A percentile compares a stretch with the other conserved stretches of the same genome.
Evolutionary conservation across 1,140 invertebrate genomes (phyloP).

Genomic region (Cephus cinctus): DNA sequence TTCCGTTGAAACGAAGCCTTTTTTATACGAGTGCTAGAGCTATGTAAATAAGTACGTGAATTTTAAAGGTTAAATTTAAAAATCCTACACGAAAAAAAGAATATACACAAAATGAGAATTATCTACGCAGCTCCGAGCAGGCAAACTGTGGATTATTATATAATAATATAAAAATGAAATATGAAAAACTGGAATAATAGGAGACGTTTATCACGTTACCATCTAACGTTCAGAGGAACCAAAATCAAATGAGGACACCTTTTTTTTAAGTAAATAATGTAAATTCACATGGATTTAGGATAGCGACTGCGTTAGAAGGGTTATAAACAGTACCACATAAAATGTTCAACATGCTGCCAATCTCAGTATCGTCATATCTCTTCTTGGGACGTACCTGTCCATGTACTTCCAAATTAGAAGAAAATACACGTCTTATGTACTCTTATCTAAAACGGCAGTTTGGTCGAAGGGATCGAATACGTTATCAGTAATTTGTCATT

Average conservation of each 20-base stretch:
- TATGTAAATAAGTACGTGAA: conserved; percentile 1
- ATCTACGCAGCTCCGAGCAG: too few species aligned
- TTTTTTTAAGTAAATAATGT: conserved; percentile 12
- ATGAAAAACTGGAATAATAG: too few species aligned
- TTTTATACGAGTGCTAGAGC: conserved; percentile 1
- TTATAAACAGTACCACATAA: conserved; percentile 35
- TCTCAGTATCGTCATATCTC: conserved; percentile 26
- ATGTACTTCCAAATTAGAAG: not conserved
- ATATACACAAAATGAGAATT: too few species aligned
- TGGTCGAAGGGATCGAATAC: too few species aligned
- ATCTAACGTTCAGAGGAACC: conserved; percentile 19
- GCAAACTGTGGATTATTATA: too few species aligned
- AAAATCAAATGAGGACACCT: conserved; percentile 23
- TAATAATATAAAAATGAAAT: too few species aligned
- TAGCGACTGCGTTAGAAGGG: conserved; percentile 14
- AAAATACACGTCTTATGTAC: too few species aligned
- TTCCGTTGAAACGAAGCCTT: not conserved
- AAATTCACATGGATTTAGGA: conserved; percentile 5
- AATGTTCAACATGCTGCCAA: conserved; percentile 44
- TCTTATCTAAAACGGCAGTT: too few species aligned
- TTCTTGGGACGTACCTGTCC: not conserved
- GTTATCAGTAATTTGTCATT: too few species aligned
- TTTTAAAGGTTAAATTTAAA: conserved; percentile 5
- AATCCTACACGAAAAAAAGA: conserved; percentile 4
- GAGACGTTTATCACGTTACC: conserved; percentile 16